Evolutionary conservation across 2,113 vertebrate genomes (phyloP).

Genomic region (Menidia beryllina): DNA sequence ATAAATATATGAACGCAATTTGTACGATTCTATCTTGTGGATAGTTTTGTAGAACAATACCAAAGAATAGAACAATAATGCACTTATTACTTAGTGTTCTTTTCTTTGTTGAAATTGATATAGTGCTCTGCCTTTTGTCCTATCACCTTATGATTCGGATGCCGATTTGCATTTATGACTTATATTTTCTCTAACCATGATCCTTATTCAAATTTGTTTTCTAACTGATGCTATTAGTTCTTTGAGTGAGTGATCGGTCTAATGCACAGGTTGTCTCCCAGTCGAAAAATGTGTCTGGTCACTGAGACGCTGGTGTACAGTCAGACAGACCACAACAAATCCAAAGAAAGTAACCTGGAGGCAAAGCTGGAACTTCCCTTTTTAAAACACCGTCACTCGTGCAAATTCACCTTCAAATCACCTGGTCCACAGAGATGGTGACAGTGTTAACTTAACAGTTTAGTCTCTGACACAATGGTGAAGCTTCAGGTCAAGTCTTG

Average conservation of each 20-base stretch:
- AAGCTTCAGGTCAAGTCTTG: constrained; percentile 50
- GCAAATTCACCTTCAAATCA: too few species aligned
- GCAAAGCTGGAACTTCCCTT: constrained; percentile 42
- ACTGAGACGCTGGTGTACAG: constrained; percentile 18
- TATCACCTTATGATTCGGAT: background rate
- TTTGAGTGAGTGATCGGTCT: background rate
- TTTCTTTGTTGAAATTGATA: background rate
- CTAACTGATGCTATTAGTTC: background rate
- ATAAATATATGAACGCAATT: too few species aligned
- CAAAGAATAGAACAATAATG: too few species aligned
- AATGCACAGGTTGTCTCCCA: background rate
- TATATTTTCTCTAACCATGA: background rate
- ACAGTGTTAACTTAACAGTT: constrained; percentile 53
- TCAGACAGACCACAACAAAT: constrained; percentile 4
- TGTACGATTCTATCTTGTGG: too few species aligned
- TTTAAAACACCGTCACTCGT: constrained; percentile 13
- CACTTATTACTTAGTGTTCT: too few species aligned
- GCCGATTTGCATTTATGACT: background rate
- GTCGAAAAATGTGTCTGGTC: constrained; percentile 24
- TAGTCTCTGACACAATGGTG: constrained; percentile 29
- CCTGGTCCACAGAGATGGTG: constrained; percentile 14
- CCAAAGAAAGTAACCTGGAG: constrained; percentile 6
- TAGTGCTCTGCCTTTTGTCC: background rate
- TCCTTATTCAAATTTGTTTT: background rate
- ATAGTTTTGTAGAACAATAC: too few species aligned